phyloP scores from a whole-genome alignment of 2,888 invertebrate species.

The Amphimallon solstitiale region DNA sequence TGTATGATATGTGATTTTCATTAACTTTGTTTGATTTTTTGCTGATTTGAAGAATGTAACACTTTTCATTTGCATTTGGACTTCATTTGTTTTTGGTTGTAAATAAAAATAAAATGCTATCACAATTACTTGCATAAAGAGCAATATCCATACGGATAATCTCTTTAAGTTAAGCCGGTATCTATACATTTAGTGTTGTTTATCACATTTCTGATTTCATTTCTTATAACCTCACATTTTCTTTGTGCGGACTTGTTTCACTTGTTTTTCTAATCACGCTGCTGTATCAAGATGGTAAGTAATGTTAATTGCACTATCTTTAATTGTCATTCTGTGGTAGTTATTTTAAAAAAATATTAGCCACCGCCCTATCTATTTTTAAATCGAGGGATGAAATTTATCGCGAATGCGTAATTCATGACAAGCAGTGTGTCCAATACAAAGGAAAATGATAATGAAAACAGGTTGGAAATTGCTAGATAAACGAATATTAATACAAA shows the following conservation, averaged over 20 bases:
- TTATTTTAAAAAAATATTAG: slow-evolving; percentile 37
- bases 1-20: slow-evolving; percentile 56
- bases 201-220: slow-evolving; percentile 40
- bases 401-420: slow-evolving; percentile 27
- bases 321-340: slow-evolving; percentile 30
- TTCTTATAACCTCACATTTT: slow-evolving; percentile 50
- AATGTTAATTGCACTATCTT: slow-evolving; percentile 3
- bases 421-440: slow-evolving; percentile 9
- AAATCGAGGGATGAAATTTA: slow-evolving; percentile 38
- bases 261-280: neutral
- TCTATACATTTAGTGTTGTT: slow-evolving; percentile 52
- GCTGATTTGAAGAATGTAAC: slow-evolving; percentile 41
- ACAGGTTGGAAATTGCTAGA: neutral
- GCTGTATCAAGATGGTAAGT: neutral
- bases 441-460: neutral
- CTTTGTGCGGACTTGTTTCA: neutral
- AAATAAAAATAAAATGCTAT: slow-evolving; percentile 58
- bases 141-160: slow-evolving; percentile 59
- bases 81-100: slow-evolving; percentile 44
- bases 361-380: slow-evolving; percentile 50
- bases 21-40: slow-evolving; percentile 18
- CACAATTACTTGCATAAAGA: slow-evolving; percentile 57
- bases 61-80: slow-evolving; percentile 16
- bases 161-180: slow-evolving; percentile 55
- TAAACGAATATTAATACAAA: neutral